phyloP scores from a whole-genome alignment of 2,888 invertebrate genomes.

The Pollenia labialis region DNA sequence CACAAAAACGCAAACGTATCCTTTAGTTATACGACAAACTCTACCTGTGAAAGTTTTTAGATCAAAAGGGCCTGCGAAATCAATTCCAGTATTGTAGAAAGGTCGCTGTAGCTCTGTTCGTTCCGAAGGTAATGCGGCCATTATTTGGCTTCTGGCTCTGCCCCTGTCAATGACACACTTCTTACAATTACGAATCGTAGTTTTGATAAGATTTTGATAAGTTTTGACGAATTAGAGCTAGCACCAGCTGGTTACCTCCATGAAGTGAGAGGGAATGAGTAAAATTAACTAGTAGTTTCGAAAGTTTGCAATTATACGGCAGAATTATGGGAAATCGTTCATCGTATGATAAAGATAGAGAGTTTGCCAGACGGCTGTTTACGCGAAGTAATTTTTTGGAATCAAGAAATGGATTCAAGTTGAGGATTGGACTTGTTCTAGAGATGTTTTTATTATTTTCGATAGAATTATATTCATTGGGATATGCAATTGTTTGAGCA shows the following conservation, averaged over 20 bases:
- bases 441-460: not conserved
- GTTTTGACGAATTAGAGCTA: not conserved
- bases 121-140: not conserved
- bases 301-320: not conserved
- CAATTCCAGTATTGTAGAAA: no score
- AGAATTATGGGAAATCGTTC: not conserved
- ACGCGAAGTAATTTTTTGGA: conserved; percentile 1
- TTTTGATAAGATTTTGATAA: no score
- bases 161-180: not conserved
- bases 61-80: no score
- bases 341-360: not conserved
- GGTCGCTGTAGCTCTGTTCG: not conserved
- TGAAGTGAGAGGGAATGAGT: conserved; percentile 1
- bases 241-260: not conserved
- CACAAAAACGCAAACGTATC: not conserved
- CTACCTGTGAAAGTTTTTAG: not conserved
- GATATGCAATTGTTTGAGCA: not conserved
- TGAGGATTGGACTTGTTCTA: not conserved
- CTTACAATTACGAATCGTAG: no score
- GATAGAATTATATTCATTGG: not conserved
- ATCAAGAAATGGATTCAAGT: conserved; percentile 34
- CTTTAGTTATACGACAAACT: not conserved
- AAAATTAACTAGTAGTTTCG: conserved; percentile 1
- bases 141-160: not conserved
- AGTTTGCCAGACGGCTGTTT: conserved; percentile 1